These are phyloP conservation scores for Tenebrosternarchus preto DNA, from an alignment of 2,113 vertebrate genomes.

Conservation along the genomic window DNA sequence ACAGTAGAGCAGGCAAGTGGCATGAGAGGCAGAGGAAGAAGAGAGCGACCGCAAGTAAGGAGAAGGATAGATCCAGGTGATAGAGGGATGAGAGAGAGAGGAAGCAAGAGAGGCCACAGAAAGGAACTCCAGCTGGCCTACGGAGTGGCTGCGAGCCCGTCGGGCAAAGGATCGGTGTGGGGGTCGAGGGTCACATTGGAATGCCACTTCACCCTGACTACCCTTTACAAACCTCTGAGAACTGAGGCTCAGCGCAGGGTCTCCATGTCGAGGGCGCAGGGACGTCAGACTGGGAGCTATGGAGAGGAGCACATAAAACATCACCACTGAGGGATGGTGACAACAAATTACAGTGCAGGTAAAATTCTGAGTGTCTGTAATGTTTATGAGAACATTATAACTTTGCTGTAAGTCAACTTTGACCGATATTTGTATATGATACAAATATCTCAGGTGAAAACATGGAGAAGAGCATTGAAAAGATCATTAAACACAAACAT, in stretches of 20 bases:
- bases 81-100: conserved; percentile 63
- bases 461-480: neutral
- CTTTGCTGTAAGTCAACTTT: neutral
- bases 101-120: conserved; percentile 64
- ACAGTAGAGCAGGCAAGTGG: conserved; percentile 75
- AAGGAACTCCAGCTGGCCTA: conserved; percentile 81
- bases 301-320: conserved; percentile 27
- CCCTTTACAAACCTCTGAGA: conserved; percentile 96
- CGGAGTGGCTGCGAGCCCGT: conserved; percentile 82
- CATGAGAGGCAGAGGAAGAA: conserved; percentile 44
- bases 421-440: neutral
- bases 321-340: neutral
- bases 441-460: neutral
- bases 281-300: conserved; percentile 82
- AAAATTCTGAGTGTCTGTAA: neutral
- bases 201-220: conserved; percentile 62
- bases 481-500: neutral
- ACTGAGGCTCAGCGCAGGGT: conserved; percentile 76
- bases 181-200: conserved; percentile 54
- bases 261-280: conserved; percentile 82
- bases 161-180: conserved; percentile 72
- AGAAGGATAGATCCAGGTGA: conserved; percentile 13
- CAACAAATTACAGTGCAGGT: neutral
- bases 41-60: conserved; percentile 50
- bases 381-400: neutral